Conservation (phyloP, 2,888 invertebrate genomes). For the Onchidella celtica region DNA sequence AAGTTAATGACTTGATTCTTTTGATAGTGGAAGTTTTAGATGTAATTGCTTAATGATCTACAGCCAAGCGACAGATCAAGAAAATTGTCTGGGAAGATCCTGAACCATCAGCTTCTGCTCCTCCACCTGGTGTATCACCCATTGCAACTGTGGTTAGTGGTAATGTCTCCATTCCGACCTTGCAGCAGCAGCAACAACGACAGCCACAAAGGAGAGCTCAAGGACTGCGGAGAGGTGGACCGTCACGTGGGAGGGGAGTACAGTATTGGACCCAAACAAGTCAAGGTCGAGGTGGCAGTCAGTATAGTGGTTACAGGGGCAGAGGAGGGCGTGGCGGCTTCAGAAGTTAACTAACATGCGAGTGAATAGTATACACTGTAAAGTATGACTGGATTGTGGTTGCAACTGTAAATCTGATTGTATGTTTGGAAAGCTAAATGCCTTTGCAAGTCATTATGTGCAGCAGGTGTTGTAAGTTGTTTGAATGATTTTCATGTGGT, state of each 20-base stretch:
- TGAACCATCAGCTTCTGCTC: conserved; percentile 14
- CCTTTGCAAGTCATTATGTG: no score
- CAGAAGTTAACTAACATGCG: no score
- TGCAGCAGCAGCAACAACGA: conserved; percentile 29
- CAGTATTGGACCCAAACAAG: conserved; percentile 49
- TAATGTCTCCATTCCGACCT: conserved; percentile 39
- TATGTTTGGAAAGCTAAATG: no score
- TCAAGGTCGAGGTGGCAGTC: conserved; percentile 45
- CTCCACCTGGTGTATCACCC: background rate
- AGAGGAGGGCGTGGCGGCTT: conserved; percentile 29
- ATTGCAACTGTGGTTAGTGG: conserved; percentile 38
- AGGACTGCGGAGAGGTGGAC: conserved; percentile 58
- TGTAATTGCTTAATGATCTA: no score
- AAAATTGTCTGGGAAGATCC: conserved; percentile 45
- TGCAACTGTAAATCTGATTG: no score
- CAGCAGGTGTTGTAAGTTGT: no score
- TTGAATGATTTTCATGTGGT: no score
- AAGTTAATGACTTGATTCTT: no score
- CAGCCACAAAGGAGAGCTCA: conserved; percentile 47
- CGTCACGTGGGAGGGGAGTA: conserved; percentile 45
- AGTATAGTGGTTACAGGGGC: conserved; percentile 6
- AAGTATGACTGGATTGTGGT: no score
- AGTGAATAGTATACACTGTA: no score
- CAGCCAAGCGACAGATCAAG: conserved; percentile 61
- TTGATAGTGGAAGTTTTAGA: no score